Evolutionary conservation across 2,888 invertebrate species (phyloP).

Genomic region (Pyrochroa serraticornis): DNA sequence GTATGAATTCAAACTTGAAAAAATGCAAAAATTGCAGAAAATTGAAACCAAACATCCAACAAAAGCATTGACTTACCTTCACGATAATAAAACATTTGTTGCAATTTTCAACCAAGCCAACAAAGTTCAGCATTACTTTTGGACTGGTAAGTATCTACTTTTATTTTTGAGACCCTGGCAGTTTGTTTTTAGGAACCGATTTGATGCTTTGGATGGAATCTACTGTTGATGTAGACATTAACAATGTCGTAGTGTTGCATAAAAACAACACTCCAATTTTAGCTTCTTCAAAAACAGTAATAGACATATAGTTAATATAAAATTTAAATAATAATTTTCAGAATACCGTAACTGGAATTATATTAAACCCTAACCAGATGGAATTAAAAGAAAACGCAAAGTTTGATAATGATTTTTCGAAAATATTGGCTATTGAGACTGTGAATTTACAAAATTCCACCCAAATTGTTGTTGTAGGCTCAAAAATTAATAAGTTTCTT

Average conservation of each 20-base stretch:
- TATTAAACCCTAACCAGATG: no score
- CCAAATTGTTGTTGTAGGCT: no score
- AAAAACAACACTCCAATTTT: neutral
- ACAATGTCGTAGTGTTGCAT: constrained; percentile 29
- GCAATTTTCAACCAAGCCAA: constrained; percentile 35
- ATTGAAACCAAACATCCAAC: constrained; percentile 29
- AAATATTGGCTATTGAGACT: no score
- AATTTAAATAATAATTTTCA: no score
- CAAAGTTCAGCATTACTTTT: constrained; percentile 36
- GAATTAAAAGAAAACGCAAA: no score
- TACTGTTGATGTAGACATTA: constrained; percentile 26
- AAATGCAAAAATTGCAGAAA: constrained; percentile 42
- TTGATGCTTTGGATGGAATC: constrained; percentile 32
- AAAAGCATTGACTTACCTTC: constrained; percentile 33
- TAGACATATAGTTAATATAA: no score
- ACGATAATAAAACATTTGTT: constrained; percentile 34
- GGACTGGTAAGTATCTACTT: constrained; percentile 42
- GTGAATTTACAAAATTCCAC: no score
- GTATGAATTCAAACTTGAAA: constrained; percentile 40
- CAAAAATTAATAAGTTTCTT: no score
- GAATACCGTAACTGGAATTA: no score
- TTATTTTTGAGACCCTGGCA: constrained; percentile 5
- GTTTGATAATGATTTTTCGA: no score
- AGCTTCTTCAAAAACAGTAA: neutral
- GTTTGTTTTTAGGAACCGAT: constrained; percentile 35